These are phyloP conservation scores for Cladorhizidae sp. DNA, from an alignment of 37 sponge, comb jelly and placozoan species.

Conservation along the genomic window DNA sequence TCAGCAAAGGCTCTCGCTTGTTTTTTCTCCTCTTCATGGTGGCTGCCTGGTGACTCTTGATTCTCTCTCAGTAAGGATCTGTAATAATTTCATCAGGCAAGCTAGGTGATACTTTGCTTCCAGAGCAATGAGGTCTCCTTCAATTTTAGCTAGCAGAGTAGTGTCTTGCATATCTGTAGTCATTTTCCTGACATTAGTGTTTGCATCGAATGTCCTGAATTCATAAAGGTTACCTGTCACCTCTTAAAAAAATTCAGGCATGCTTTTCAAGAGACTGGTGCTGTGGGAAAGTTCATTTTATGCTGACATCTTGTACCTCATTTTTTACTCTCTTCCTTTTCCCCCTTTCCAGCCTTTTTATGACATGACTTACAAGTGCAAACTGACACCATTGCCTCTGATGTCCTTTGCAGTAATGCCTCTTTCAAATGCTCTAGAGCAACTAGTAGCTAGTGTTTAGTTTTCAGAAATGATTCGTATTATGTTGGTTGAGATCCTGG, in stretches of 20 bases:
- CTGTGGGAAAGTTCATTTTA: background rate
- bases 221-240: background rate
- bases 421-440: background rate
- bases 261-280: background rate
- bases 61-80: slow-evolving; percentile 4
- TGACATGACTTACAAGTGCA: too few species aligned
- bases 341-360: background rate
- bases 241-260: background rate
- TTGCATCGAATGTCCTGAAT: too few species aligned
- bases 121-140: slow-evolving; percentile 17
- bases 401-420: background rate
- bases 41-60: background rate
- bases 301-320: background rate
- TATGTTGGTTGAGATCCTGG: background rate
- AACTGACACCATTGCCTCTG: background rate
- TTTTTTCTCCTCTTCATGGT: background rate
- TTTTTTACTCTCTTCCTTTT: background rate
- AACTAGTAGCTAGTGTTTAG: background rate
- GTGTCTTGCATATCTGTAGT: slow-evolving; percentile 6
- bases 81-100: slow-evolving; percentile 18
- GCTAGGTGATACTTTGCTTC: slow-evolving; percentile 24
- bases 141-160: background rate
- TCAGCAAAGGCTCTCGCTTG: slow-evolving; percentile 22
- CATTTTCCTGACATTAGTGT: background rate
- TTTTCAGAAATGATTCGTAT: background rate